These are phyloP conservation scores for Oplegnathus fasciatus DNA, from an alignment of 2,113 vertebrate species.

Conservation along the genomic window DNA sequence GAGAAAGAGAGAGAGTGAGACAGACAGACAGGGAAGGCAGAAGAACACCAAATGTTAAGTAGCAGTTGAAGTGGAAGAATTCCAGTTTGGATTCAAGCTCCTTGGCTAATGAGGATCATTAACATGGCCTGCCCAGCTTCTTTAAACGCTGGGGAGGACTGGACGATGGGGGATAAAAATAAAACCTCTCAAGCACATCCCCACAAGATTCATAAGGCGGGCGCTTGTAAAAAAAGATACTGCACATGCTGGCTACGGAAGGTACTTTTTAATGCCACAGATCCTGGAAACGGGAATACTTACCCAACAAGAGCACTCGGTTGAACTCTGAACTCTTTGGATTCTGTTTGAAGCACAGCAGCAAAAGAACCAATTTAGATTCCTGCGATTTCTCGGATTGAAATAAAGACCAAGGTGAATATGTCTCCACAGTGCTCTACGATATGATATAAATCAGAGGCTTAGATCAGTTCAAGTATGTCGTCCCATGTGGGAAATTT, in stretches of 20 bases:
- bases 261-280: constrained; percentile 47
- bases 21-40: constrained; percentile 2
- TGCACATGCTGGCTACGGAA: constrained; percentile 32
- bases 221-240: constrained; percentile 45
- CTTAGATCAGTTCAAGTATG: constrained; percentile 46
- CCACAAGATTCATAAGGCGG: constrained; percentile 60
- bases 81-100: constrained; percentile 70
- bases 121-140: constrained; percentile 52
- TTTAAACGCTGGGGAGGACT: constrained; percentile 63
- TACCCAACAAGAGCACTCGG: constrained; percentile 38
- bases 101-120: constrained; percentile 79
- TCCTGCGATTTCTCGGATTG: constrained; percentile 26
- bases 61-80: constrained; percentile 65
- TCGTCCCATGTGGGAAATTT: constrained; percentile 55
- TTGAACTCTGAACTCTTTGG: constrained; percentile 56
- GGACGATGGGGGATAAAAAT: constrained; percentile 71
- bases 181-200: constrained; percentile 68
- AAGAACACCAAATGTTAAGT: constrained; percentile 62
- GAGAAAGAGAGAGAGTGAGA: background rate
- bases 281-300: constrained; percentile 40
- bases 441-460: constrained; percentile 54
- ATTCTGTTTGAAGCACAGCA: constrained; percentile 26
- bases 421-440: constrained; percentile 16
- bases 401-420: constrained; percentile 55
- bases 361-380: constrained; percentile 42